phyloP scores from a whole-genome alignment of 2,888 invertebrate species.

The Exephanes ischioxanthus region DNA sequence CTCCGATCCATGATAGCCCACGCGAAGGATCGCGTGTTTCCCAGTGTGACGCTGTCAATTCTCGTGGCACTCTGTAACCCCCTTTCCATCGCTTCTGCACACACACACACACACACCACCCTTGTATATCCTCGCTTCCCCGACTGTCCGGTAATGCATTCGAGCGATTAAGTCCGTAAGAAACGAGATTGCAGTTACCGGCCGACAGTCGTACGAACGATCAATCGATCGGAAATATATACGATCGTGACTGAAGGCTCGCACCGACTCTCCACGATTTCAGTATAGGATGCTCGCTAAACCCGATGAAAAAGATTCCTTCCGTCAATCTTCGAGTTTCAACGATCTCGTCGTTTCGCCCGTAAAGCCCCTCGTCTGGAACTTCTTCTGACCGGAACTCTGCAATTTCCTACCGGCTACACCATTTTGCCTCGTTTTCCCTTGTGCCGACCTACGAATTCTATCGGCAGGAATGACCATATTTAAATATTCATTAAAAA shows the following conservation, averaged over 20 bases:
- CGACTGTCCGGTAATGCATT: constrained; percentile 49
- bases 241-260: constrained; percentile 34
- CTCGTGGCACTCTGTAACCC: constrained; percentile 54
- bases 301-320: no score
- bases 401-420: no score
- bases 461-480: background rate
- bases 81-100: background rate
- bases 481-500: background rate
- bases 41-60: constrained; percentile 65
- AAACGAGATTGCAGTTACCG: constrained; percentile 48
- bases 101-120: background rate
- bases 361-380: no score
- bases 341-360: no score
- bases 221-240: constrained; percentile 45
- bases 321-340: no score
- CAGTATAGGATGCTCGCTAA: no score
- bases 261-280: background rate
- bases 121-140: background rate
- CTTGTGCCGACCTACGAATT: background rate
- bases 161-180: constrained; percentile 59
- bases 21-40: constrained; percentile 58
- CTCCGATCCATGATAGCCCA: constrained; percentile 21
- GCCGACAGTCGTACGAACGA: constrained; percentile 45
- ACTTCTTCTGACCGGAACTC: no score
- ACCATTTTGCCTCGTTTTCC: no score